Evolutionary conservation across 2,113 vertebrate genomes (phyloP), one percentile per base, ranked within the genome.

Genomic region (Chaetodon trifascialis): DNA sequence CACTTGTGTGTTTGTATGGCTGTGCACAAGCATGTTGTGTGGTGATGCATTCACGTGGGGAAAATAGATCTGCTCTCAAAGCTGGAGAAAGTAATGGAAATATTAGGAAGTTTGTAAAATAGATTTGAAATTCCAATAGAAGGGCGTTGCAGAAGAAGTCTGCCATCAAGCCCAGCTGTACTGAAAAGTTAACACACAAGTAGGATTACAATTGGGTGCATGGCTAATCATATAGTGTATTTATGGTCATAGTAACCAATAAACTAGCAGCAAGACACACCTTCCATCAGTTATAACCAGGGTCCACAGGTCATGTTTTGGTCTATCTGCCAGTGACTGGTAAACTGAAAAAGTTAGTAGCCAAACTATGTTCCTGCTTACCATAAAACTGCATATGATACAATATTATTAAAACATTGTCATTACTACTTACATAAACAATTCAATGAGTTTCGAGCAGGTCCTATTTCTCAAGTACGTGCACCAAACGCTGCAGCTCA

Each of bases 31-130:
- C 55, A 44, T 65, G 67, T 30, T 55, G 73, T 56, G 36, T 52
- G 56, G 10, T 8, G 59, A 62, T 86, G 83, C 52, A 38, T 77
- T 23, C 58, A 63, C 44, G 71, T 44, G 63, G 69, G 46, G 40
- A 51, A 58, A 69, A 70, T 5, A 63, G 1, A 56, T n/a, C 67
- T 6, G 25, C 15, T 38, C 46, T 67, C 9, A 60, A 62, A 34
- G 42, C 23, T 38, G 21, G 51, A 42, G 44, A 76, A 52, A 65
- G 21, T 67, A 34, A 70, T 58, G 52, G 63, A 72, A 56, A 52
- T 2, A 30, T 2, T 30, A 36, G 11, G 69, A 49, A 40, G 21
- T 15, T 0, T 40, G 21, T 16, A 11, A 34, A 34, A 55, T n/a
- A 51, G 25, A 52, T 44, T 42, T 72, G 47, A 72, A 71, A 52